phyloP scores from a whole-genome alignment of 2,888 invertebrate genomes.

The Sinelater perroti region DNA sequence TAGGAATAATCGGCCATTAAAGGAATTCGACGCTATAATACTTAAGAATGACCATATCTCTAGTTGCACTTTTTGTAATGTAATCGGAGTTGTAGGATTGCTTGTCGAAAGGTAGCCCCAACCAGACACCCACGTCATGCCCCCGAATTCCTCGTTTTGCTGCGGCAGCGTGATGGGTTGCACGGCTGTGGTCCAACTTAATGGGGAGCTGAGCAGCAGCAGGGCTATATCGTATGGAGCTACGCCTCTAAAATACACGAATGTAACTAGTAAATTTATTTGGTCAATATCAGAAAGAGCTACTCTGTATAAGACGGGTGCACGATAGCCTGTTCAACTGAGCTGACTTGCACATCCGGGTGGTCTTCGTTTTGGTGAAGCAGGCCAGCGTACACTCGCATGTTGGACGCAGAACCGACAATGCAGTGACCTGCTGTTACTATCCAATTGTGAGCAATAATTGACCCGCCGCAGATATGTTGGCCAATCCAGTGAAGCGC shows the following conservation, averaged over 20 bases:
- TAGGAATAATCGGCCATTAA: background rate
- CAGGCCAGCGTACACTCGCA: background rate
- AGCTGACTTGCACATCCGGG: background rate
- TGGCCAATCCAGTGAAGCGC: background rate
- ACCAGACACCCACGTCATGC: constrained; percentile 57
- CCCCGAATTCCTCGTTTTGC: constrained; percentile 45
- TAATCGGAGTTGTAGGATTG: constrained; percentile 6
- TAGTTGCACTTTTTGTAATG: constrained; percentile 11
- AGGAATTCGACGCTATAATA: no score
- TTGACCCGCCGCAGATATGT: background rate
- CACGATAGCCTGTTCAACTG: background rate
- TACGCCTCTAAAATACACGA: background rate
- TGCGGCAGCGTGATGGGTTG: constrained; percentile 57
- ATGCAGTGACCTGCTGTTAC: constrained; percentile 2
- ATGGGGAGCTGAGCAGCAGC: constrained; percentile 54
- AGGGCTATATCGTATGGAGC: constrained; percentile 62
- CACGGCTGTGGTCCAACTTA: constrained; percentile 52
- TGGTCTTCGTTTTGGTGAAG: background rate
- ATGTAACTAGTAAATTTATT: background rate
- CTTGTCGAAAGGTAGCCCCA: constrained; percentile 55
- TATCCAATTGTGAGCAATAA: background rate
- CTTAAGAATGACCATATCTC: background rate
- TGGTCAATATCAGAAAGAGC: background rate
- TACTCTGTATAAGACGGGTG: background rate
- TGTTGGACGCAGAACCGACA: background rate